Base-by-base conservation (phyloP, 2,888 invertebrate species). In the Pterobdella sp. region DNA sequence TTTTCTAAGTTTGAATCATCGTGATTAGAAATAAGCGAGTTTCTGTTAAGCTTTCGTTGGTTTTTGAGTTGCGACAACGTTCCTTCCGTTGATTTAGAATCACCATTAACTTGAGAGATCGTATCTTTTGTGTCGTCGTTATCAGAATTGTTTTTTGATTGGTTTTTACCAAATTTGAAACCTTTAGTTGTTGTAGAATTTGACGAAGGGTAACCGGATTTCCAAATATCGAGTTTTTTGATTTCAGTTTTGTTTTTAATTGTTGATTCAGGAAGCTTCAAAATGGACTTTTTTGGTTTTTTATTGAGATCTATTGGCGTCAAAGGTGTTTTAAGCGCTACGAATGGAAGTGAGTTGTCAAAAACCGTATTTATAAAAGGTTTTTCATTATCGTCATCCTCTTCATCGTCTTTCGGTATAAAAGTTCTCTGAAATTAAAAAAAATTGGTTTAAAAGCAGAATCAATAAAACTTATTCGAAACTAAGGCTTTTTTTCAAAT, bases 401-500 rank as follows among this genome's bases (percentile, higher is more conserved):
- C 69, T 3, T 52, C 49, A 31, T 69, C 69, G 18, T 69, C 69
- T 31, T 37, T 69, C 52, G 32, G n/a, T 22, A 69, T 49, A 52
- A 69, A 49, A 29, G 42, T 69, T 69, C 69, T 49, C 69, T 69
- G 69, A 4, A 26, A n/a, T 22, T n/a, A n/a, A 67, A 37, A 34
- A 3, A 56, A n/a, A n/a, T n/a, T n/a, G n/a, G n/a, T n/a, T n/a
- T n/a, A n/a, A n/a, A n/a, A n/a, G n/a, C n/a, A n/a, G n/a, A n/a
- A n/a, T n/a, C n/a, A n/a, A n/a, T n/a, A n/a, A n/a, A n/a, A n/a
- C n/a, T n/a, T n/a, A n/a, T n/a, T n/a, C n/a, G n/a, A n/a, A n/a
- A n/a, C n/a, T n/a, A n/a, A n/a, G n/a, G n/a, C n/a, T n/a, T n/a
- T n/a, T n/a, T n/a, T n/a, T n/a, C n/a, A n/a, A n/a, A n/a, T n/a